phyloP scores from a whole-genome alignment of 2,797 vertebrate genomes.

The Psittacula derbiana region DNA sequence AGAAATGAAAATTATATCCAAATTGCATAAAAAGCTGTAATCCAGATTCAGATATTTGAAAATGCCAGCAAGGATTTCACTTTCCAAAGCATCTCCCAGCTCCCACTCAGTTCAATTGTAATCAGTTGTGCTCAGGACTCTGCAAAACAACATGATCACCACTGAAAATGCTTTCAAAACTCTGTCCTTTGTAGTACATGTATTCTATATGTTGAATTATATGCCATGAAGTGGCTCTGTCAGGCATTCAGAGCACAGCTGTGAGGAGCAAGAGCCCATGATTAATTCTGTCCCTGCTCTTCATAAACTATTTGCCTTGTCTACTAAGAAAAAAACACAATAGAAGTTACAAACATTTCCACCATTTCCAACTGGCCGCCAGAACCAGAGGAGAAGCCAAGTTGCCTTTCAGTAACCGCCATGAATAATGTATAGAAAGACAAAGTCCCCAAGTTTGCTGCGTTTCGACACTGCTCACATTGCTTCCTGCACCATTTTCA shows the following conservation, averaged over 20 bases:
- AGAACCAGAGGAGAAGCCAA: slow-evolving; percentile 60
- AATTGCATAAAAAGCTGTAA: slow-evolving; percentile 66
- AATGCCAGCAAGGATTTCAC: slow-evolving; percentile 60
- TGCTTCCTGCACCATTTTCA: background rate
- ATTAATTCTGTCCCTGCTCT: slow-evolving; percentile 67
- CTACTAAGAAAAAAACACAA: slow-evolving; percentile 64
- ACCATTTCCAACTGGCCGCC: slow-evolving; percentile 50
- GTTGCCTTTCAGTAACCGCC: background rate
- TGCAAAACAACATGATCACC: background rate
- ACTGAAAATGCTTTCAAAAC: slow-evolving; percentile 40
- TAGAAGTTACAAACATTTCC: slow-evolving; percentile 72
- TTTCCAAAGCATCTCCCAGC: slow-evolving; percentile 40
- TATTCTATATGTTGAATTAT: slow-evolving; percentile 71
- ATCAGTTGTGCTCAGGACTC: slow-evolving; percentile 34
- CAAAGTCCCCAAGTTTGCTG: slow-evolving; percentile 31
- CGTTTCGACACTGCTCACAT: slow-evolving; percentile 13
- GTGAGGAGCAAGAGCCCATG: slow-evolving; percentile 37
- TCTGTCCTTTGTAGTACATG: slow-evolving; percentile 16
- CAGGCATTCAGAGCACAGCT: slow-evolving; percentile 62
- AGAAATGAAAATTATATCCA: slow-evolving; percentile 42
- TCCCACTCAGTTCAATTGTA: slow-evolving; percentile 52
- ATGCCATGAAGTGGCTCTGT: slow-evolving; percentile 55
- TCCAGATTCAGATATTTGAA: slow-evolving; percentile 71
- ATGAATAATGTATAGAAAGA: slow-evolving; percentile 68
- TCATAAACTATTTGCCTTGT: slow-evolving; percentile 62